Evolutionary conservation across 1,140 invertebrate species (phyloP).

Genomic region (Heliconius eleuchia): DNA sequence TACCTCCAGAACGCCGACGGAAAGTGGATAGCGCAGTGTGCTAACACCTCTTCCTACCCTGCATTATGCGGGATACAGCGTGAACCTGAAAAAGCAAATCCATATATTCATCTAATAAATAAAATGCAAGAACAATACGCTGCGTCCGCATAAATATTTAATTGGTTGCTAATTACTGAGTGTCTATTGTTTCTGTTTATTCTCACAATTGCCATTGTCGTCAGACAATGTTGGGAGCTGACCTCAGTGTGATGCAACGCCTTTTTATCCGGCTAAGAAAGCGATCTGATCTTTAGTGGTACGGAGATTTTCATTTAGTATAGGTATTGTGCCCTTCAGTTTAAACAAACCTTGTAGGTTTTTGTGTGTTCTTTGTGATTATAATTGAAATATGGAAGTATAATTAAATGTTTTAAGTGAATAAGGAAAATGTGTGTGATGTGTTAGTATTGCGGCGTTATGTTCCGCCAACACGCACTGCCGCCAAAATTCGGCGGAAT

Average conservation of each 20-base stretch:
- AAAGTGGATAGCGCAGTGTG: no score
- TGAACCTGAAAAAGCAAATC: neutral
- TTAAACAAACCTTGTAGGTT: neutral
- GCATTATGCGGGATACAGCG: no score
- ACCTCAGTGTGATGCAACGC: conserved; percentile 66
- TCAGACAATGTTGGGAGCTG: conserved; percentile 76
- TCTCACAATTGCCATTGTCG: conserved; percentile 77
- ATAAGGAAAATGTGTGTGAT: neutral
- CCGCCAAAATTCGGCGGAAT: no score
- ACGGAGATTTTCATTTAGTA: conserved; percentile 27
- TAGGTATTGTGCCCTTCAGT: conserved; percentile 11
- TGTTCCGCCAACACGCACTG: no score
- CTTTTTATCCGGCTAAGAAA: conserved; percentile 59
- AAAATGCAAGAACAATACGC: conserved; percentile 51
- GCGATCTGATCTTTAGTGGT: conserved; percentile 44
- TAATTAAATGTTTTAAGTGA: neutral
- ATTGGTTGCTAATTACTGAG: conserved; percentile 73
- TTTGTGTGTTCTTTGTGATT: neutral
- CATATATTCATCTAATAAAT: conserved; percentile 45
- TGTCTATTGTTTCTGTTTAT: conserved; percentile 64
- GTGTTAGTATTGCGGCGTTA: neutral
- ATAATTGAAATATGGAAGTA: neutral
- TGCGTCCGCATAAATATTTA: conserved; percentile 68
- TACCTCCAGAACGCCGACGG: no score
- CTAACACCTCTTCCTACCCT: no score